Conservation (phyloP, 2,888 invertebrate genomes). For the Buathra laborator region DNA sequence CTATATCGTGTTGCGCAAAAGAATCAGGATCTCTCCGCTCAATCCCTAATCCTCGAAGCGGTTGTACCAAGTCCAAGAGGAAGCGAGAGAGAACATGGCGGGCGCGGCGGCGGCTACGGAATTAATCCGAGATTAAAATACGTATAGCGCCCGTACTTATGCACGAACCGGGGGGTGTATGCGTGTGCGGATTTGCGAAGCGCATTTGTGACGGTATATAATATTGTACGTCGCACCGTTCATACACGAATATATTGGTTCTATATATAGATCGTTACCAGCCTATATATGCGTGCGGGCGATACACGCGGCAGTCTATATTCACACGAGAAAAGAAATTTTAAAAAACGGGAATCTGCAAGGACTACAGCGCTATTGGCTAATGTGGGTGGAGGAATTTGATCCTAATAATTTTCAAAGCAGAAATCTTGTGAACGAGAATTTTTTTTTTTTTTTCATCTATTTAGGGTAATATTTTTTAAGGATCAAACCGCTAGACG, state of each 20-base stretch:
- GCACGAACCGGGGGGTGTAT: constrained; percentile 54
- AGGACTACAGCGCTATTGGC: constrained; percentile 53
- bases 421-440: not conserved
- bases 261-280: constrained; percentile 40
- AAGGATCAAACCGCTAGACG: too few relatives aligned
- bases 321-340: constrained; percentile 20
- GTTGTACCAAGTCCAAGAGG: constrained; percentile 68
- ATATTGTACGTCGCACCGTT: constrained; percentile 43
- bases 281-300: constrained; percentile 14
- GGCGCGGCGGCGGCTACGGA: constrained; percentile 73
- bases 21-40: constrained; percentile 79
- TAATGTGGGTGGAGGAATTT: constrained; percentile 69
- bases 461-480: too few relatives aligned
- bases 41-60: constrained; percentile 83
- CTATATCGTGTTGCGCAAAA: constrained; percentile 68
- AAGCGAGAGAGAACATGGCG: constrained; percentile 50
- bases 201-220: constrained; percentile 61
- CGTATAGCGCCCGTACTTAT: constrained; percentile 68
- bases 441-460: not conserved
- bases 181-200: constrained; percentile 65
- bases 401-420: constrained; percentile 78
- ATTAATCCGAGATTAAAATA: constrained; percentile 83
- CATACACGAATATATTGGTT: constrained; percentile 46
- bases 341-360: constrained; percentile 51
- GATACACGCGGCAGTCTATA: constrained; percentile 49